Base-by-base conservation (phyloP, 2,888 invertebrate species). In the Lasiommata megera region DNA sequence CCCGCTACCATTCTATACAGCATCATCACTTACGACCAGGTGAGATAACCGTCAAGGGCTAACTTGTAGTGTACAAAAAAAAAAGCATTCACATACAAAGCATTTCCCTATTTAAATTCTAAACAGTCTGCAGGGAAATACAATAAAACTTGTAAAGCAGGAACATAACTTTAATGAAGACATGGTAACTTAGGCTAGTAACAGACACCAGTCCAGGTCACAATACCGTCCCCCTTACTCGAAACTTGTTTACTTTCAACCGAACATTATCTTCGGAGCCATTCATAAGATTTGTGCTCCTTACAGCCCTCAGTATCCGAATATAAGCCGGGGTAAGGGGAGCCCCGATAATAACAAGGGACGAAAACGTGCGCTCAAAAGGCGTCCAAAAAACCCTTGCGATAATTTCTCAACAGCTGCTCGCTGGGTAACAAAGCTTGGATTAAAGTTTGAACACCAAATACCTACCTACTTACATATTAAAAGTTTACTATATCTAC, bases 401-500 rank as follows among this genome's bases (percentile, higher is more conserved):
- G 74, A 74, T 79, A 69, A 79, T 78, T 74, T 74, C 67, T 68
- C 71, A 81, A 82, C 88, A 89, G 88, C 89, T 88, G 89, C 88
- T 77, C 71, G 67, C 65, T 54, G 58, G 61, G 72, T 74, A 74
- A 88, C 86, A 88, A 88, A 84, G 73, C 80, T 71, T 63, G 81
- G 87, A 88, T 88, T 87, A 88, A 85, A 80, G 86, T 88, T 88
- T 87, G 87, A 78, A 77, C 73, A 80, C 74, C 52, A 23, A 23
- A 23, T 23, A 23, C 23, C 23, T 23, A 23, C 23, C 23, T 23
- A 23, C 23, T 3, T 23, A 23, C 23, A 23, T 23, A 23, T 23
- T 5, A 3, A 23, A 23, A 23, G 3, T 23, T 2, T 23, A 23
- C 3, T 23, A 2, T 5, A 23, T 5, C 2, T 23, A 23, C 23